Conservation (phyloP, 2,113 vertebrate genomes). For the Cyanistes caeruleus region DNA sequence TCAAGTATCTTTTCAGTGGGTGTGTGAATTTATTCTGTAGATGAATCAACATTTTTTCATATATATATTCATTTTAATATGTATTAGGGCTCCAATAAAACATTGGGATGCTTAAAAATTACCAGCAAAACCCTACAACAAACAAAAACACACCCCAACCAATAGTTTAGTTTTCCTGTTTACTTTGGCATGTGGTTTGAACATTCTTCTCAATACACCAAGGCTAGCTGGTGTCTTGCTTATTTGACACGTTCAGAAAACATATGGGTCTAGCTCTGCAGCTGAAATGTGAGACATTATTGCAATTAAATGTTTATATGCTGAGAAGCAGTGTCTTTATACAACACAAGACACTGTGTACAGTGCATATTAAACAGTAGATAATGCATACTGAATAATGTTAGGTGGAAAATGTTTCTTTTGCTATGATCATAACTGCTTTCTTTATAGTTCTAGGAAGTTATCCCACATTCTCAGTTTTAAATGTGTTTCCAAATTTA, state of each 20-base stretch:
- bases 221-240: slow-evolving; percentile 10
- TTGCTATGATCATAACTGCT: not conserved
- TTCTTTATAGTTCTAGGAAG: not conserved
- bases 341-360: not conserved
- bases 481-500: not conserved
- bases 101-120: not conserved
- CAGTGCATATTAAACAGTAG: not conserved
- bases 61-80: not conserved
- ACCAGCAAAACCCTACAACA: not conserved
- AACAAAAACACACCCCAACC: not conserved
- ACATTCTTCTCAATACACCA: not conserved
- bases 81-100: not conserved
- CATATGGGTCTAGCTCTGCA: slow-evolving; percentile 39
- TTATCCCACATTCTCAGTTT: not conserved
- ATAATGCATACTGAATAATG: not conserved
- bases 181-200: slow-evolving; percentile 18
- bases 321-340: not conserved
- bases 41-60: not conserved
- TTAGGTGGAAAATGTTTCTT: not conserved
- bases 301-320: slow-evolving; percentile 31
- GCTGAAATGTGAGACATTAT: slow-evolving; percentile 16
- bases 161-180: slow-evolving; percentile 15
- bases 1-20: not conserved
- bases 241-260: slow-evolving; percentile 39
- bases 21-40: not conserved